These are phyloP conservation scores for Diphyllodes magnificus DNA, from an alignment of 2,113 vertebrate genomes.

Conservation along the genomic window DNA sequence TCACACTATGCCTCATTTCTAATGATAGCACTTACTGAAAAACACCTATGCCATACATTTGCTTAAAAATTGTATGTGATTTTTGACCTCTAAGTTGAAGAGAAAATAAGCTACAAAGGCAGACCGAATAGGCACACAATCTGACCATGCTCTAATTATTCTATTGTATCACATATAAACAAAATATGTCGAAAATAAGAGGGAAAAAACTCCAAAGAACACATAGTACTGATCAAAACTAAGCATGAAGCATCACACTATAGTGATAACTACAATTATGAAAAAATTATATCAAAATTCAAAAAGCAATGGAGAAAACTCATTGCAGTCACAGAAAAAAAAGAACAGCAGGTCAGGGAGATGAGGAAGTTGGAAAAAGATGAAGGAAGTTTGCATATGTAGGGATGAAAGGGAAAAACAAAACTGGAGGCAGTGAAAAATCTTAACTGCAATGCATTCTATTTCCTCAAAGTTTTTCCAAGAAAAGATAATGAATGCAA, in stretches of 20 bases:
- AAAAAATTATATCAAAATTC: neutral
- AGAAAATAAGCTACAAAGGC: neutral
- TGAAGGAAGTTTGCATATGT: neutral
- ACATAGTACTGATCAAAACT: neutral
- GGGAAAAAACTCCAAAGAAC: neutral
- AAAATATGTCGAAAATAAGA: neutral
- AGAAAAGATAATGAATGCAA: constrained; percentile 4
- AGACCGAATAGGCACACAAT: neutral
- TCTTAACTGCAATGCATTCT: neutral
- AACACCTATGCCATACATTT: neutral
- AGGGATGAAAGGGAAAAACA: neutral
- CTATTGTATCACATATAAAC: neutral
- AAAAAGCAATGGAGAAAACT: neutral
- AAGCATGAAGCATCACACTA: neutral
- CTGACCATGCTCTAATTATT: neutral
- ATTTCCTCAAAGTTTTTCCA: constrained; percentile 45
- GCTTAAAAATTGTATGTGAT: neutral
- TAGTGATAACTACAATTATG: neutral
- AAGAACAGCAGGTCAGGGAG: neutral
- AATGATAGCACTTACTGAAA: neutral
- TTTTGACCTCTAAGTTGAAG: neutral
- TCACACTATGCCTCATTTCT: neutral
- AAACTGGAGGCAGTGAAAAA: neutral
- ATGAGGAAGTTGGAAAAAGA: neutral
- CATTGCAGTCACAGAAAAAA: neutral